These are phyloP conservation scores for Serinus canaria DNA, from an alignment of 2,113 vertebrate genomes.

Conservation along the genomic window DNA sequence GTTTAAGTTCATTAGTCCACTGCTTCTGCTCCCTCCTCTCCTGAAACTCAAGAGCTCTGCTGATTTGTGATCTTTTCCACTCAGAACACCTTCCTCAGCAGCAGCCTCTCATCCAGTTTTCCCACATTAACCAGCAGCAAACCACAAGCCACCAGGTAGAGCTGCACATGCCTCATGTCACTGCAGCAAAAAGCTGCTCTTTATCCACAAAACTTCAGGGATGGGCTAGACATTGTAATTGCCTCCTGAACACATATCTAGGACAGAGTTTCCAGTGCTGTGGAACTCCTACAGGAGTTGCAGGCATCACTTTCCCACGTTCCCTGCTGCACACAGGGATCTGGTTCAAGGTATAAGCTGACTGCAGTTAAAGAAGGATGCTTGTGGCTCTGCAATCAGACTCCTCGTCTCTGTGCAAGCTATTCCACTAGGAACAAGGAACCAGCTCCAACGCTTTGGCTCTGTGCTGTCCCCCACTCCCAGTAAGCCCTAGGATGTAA, in stretches of 20 bases:
- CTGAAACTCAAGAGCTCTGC: background rate
- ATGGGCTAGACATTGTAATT: background rate
- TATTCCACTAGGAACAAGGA: background rate
- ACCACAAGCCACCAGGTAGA: background rate
- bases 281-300: background rate
- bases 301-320: background rate
- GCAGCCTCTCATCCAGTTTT: background rate
- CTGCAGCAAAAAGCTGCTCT: background rate
- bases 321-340: rapidly evolving
- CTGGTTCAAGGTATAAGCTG: background rate
- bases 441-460: background rate
- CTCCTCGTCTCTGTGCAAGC: background rate
- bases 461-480: background rate
- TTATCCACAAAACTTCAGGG: background rate
- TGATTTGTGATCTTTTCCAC: constrained; percentile 2
- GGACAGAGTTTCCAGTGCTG: background rate
- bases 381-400: background rate
- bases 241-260: background rate
- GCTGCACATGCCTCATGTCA: background rate
- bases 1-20: constrained; percentile 48
- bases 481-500: background rate
- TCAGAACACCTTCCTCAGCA: background rate
- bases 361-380: background rate
- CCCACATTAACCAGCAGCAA: background rate
- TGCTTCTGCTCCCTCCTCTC: background rate